These are phyloP conservation scores for Sarcophaga variegata DNA, from an alignment of 2,888 invertebrate genomes.

Conservation along the genomic window DNA sequence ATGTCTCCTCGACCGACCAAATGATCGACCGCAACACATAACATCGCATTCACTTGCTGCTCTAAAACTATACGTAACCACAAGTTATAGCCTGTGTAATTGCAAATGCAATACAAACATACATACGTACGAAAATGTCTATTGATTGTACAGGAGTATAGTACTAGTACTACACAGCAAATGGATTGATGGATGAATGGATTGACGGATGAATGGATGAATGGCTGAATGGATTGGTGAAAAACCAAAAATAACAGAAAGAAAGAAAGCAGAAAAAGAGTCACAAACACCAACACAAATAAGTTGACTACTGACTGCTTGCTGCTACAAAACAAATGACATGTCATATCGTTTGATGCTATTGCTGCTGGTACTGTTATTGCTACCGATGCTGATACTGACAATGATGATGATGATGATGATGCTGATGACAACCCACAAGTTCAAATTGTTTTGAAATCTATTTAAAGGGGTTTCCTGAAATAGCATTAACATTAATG, in stretches of 20 bases:
- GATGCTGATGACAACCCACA: background rate
- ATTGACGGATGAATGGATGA: background rate
- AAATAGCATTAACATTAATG: constrained; percentile 36
- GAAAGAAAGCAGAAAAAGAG: background rate
- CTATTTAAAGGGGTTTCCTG: constrained; percentile 59
- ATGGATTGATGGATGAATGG: background rate
- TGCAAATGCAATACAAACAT: too few relatives aligned
- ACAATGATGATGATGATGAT: background rate
- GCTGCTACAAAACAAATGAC: background rate
- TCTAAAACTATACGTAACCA: background rate
- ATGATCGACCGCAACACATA: background rate
- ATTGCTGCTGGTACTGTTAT: background rate
- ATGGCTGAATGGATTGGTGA: too few relatives aligned
- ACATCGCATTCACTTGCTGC: background rate
- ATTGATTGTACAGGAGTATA: too few relatives aligned
- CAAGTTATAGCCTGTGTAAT: background rate
- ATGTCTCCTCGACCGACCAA: too few relatives aligned
- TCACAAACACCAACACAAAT: background rate
- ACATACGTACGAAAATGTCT: too few relatives aligned
- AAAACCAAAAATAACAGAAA: too few relatives aligned
- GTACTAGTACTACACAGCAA: background rate
- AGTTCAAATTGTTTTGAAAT: constrained; percentile 65
- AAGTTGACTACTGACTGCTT: background rate
- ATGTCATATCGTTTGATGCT: background rate
- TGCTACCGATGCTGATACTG: background rate